Base-by-base conservation (phyloP, 2,797 vertebrate species). In the Brachyalestes nurse region DNA sequence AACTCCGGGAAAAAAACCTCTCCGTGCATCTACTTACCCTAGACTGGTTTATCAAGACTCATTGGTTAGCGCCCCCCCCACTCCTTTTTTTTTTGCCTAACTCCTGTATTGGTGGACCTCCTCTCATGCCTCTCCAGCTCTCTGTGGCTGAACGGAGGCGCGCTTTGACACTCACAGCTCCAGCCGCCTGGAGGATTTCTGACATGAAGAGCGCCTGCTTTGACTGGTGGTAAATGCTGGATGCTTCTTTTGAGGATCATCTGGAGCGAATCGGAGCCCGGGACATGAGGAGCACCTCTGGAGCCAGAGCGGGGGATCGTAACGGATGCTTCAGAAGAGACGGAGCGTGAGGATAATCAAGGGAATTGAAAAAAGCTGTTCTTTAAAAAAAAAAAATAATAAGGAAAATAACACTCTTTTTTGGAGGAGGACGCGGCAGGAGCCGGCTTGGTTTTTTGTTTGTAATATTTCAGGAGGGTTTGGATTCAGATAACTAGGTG, bases 171-270 rank as follows among this genome's bases (percentile, higher is more conserved):
- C 87, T 14, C 84, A 87, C 90, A 92, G 87, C 91, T 92, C 92
- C 92, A 91, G 91, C 90, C 91, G 91, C 90, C 90, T 80, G 82
- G 88, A 91, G 90, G 89, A 90, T 91, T 89, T 86, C 81, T 78
- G 57, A 88, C 80, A 82, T 85, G 89, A 90, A 89, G 84, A 89
- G 86, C 78, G 90, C 83, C 88, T 89, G 88, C 89, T 91, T 91
- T 90, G 87, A 86, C 87, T 87, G 89, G 84, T 78, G 40, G 76
- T 88, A 87, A 90, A 84, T 80, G 80, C 72, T 53, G 88, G 91
- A 84, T 74, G 79, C 75, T 69, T 77, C 67, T 64, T 79, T 72
- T 55, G 85, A 88, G 82, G 86, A 88, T 83, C 86, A 84, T 81
- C 86, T 77, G 86, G 87, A 87, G 82, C 78, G 65, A 87, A 86